Conservation (phyloP, 2,888 invertebrate species). For the Orthosia cruda region DNA sequence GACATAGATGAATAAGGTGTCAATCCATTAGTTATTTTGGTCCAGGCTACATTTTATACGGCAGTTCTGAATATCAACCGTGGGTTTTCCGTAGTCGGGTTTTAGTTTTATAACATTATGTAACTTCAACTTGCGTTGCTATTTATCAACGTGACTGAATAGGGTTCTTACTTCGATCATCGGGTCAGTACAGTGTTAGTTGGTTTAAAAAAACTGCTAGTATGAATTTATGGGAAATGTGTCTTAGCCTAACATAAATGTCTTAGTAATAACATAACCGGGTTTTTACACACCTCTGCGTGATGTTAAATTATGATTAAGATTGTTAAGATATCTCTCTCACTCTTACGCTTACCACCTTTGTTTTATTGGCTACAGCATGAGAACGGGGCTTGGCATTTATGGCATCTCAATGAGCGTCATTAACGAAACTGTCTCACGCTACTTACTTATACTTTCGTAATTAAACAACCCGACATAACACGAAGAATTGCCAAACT, state of each 20-base stretch:
- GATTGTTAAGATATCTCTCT: not conserved
- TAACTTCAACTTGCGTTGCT: not conserved
- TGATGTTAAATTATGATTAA: not conserved
- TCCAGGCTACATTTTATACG: too few relatives aligned
- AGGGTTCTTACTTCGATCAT: not conserved
- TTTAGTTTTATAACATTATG: too few relatives aligned
- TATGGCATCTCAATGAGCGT: conserved; percentile 4
- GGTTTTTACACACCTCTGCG: not conserved
- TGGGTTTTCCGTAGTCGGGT: too few relatives aligned
- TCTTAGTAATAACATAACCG: not conserved
- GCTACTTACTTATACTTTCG: conserved; percentile 30
- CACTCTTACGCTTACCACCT: not conserved
- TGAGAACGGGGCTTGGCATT: conserved; percentile 16
- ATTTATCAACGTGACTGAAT: not conserved
- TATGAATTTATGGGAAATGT: not conserved
- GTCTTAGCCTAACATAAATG: too few relatives aligned
- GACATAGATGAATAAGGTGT: too few relatives aligned
- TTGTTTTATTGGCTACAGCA: conserved; percentile 3
- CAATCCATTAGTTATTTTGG: too few relatives aligned
- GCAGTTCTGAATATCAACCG: too few relatives aligned
- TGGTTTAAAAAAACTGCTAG: not conserved
- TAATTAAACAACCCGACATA: conserved; percentile 4
- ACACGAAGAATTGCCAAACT: too few relatives aligned
- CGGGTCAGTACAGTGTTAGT: not conserved
- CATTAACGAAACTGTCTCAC: conserved; percentile 36